Evolutionary conservation across 2,113 vertebrate genomes (phyloP).

Genomic region (Psephotus haematonotus): DNA sequence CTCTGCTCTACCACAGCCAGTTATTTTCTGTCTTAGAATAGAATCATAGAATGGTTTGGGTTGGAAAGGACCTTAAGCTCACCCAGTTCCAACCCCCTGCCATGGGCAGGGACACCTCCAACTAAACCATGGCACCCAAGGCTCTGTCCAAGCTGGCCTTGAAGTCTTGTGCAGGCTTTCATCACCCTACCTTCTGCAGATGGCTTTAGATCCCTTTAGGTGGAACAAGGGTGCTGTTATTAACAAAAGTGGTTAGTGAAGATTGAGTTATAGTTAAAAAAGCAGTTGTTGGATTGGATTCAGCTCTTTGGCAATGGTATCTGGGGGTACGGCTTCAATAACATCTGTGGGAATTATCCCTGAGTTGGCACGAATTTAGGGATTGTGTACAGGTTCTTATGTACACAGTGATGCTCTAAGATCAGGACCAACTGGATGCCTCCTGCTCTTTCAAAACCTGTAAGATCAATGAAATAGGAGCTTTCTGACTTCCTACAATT

Average conservation of each 20-base stretch:
- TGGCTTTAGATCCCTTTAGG: background rate
- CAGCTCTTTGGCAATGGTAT: background rate
- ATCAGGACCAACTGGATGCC: fast-evolving
- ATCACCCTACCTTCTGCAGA: background rate
- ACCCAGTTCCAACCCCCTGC: too few species aligned
- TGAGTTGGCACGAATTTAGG: background rate
- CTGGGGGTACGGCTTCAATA: fast-evolving
- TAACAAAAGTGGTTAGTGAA: background rate
- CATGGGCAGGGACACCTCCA: too few species aligned
- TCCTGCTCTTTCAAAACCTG: background rate
- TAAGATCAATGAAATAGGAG: background rate
- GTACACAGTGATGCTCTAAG: background rate
- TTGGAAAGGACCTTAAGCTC: too few species aligned
- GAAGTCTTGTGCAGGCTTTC: background rate
- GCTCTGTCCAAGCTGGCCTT: too few species aligned
- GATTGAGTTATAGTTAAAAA: background rate
- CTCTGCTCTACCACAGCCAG: background rate
- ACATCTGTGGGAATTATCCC: background rate
- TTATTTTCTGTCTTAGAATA: background rate
- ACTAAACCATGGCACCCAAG: too few species aligned
- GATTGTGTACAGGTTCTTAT: fast-evolving
- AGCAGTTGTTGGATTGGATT: background rate
- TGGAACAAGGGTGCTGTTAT: background rate
- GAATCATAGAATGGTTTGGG: too few species aligned
- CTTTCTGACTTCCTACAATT: background rate